These are phyloP conservation scores for Xestia rhomboidea DNA, from an alignment of 2,888 invertebrate species.

Conservation along the genomic window DNA sequence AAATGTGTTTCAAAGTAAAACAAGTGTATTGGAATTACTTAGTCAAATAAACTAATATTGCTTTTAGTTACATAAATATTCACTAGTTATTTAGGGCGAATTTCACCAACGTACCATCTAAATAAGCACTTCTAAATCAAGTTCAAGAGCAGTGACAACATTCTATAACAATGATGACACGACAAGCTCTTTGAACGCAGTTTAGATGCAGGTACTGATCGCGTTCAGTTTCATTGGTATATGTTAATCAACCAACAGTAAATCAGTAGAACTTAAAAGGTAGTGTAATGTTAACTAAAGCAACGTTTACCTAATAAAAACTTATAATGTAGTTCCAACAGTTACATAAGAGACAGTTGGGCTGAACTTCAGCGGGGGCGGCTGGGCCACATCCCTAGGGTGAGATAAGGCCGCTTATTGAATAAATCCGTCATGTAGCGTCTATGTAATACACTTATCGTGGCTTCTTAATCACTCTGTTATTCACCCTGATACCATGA, in stretches of 20 bases:
- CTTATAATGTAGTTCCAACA: conserved; percentile 27
- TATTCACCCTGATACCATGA: conserved; percentile 4
- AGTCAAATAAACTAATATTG: no score
- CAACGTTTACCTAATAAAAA: conserved; percentile 27
- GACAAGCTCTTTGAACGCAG: background rate
- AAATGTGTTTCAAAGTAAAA: background rate
- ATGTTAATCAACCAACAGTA: background rate
- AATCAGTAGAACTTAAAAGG: background rate
- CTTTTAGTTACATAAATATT: no score
- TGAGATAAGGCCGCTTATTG: conserved; percentile 31
- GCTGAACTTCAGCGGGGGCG: background rate
- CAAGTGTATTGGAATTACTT: no score
- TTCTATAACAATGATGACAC: background rate
- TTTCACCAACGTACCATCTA: background rate
- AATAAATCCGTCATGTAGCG: conserved; percentile 28
- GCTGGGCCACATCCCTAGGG: conserved; percentile 2
- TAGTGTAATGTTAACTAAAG: background rate
- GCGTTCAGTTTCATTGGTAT: background rate
- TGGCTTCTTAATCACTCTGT: conserved; percentile 20
- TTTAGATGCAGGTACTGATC: background rate
- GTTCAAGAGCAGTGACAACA: background rate
- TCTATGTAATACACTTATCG: conserved; percentile 8
- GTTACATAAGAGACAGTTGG: conserved; percentile 5
- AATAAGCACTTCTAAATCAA: background rate
- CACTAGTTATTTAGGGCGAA: no score